Base-by-base conservation (phyloP, 2,797 vertebrate genomes). In the Lithobates pipiens region DNA sequence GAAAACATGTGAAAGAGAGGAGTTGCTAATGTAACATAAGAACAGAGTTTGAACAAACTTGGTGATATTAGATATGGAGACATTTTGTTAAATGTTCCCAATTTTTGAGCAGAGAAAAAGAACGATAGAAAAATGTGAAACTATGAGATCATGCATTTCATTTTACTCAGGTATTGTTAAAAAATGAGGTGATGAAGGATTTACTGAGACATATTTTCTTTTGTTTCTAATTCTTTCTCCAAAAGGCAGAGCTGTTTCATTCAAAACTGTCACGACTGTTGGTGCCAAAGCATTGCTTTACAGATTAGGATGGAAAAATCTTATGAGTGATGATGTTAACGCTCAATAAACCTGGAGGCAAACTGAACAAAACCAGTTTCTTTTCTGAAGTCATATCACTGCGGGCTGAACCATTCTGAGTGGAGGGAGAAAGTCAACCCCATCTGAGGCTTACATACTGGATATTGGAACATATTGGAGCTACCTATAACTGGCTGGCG, bases 81-180 rank as follows among this genome's bases (percentile, higher is more conserved):
- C n/a, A 23, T 46, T 42, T 74, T 42, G 72, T 44, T 9, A 74
- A 73, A 39, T 73, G 70, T 16, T 57, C 42, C 10, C 34, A 82
- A 67, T 76, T 32, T 68, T 39, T 68, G 36, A 36, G 25, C 23
- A 15, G 61, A 10, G 42, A 54, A 32, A 83, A 69, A n/a, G 13
- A 21, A 70, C 25, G 57, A 69, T 57, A 65, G n/a, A 77, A 70
- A 21, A 77, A 77, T 54, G 10, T 77, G 46, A 77, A 84, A 34
- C 68, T 23, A 34, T 78, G 76, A 78, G 50, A 67, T 78, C 63
- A 84, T 57, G 23, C 23, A 39, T 54, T 67, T 32, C 18, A 69
- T 83, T 76, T 65, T 82, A 50, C 16, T 69, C 32, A 61, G 82
- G 29, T 76, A 83, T 69, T 70, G 18, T 80, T 82, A 61, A 63